phyloP scores from a whole-genome alignment of 2,797 vertebrate species.

The Hafferia zeledoni region DNA sequence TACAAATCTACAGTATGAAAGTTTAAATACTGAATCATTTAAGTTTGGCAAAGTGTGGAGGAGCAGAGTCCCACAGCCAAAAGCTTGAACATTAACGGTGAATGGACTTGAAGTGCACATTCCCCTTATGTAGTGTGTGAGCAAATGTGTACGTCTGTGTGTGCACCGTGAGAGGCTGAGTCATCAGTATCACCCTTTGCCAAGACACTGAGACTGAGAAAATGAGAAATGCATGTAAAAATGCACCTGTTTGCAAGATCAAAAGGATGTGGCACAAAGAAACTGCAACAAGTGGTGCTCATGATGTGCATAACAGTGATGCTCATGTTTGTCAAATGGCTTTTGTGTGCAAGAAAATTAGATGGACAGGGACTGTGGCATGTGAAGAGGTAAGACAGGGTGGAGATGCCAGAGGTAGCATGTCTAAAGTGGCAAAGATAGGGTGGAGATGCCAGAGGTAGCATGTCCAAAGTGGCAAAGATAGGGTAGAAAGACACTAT shows the following conservation, averaged over 20 bases:
- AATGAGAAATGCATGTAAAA: neutral
- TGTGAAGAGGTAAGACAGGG: neutral
- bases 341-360: neutral
- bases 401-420: neutral
- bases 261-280: neutral
- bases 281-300: neutral
- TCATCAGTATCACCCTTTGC: slow-evolving; percentile 18
- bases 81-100: neutral
- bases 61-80: neutral
- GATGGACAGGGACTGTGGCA: rapidly evolving
- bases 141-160: neutral
- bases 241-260: neutral
- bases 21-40: neutral
- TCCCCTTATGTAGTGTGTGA: neutral
- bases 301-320: neutral
- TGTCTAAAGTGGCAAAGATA: neutral
- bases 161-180: neutral
- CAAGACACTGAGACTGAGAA: neutral
- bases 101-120: slow-evolving; percentile 41
- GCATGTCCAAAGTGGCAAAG: neutral
- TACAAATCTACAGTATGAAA: neutral
- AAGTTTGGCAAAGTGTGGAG: neutral
- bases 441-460: neutral
- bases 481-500: neutral
- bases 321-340: rapidly evolving